phyloP scores from a whole-genome alignment of 2,113 vertebrate species.

The Pyxicephalus adspersus region DNA sequence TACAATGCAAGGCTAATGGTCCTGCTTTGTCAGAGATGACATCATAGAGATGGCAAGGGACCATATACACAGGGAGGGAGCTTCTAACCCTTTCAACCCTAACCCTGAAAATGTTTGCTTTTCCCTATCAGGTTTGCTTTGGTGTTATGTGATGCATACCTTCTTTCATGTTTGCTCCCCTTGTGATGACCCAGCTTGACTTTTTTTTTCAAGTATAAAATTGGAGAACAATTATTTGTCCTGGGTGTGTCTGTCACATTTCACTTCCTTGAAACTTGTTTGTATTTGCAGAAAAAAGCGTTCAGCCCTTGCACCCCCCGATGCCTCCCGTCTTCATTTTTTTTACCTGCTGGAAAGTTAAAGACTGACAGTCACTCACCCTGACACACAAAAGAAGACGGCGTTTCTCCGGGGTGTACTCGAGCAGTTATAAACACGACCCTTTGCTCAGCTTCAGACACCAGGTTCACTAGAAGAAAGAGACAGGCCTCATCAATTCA shows the following conservation, averaged over 20 bases:
- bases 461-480: conserved; percentile 75
- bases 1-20: too few relatives aligned
- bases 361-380: conserved; percentile 75
- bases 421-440: conserved; percentile 92
- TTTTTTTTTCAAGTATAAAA: neutral
- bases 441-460: conserved; percentile 83
- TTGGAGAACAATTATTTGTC: neutral
- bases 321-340: conserved; percentile 8
- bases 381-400: conserved; percentile 96
- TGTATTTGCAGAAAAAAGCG: neutral
- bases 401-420: conserved; percentile 96
- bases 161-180: too few relatives aligned
- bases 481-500: conserved; percentile 59
- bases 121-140: too few relatives aligned
- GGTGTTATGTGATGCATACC: too few relatives aligned
- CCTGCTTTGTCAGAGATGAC: too few relatives aligned
- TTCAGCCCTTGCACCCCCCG: neutral
- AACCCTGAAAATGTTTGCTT: too few relatives aligned
- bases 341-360: conserved; percentile 16
- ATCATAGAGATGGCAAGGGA: too few relatives aligned
- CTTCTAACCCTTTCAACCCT: too few relatives aligned
- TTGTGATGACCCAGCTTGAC: neutral
- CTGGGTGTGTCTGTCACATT: neutral
- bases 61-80: too few relatives aligned
- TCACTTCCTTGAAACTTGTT: neutral